These are phyloP conservation scores for Caenorhabditis macrosperma DNA, from an alignment of 2,888 invertebrate genomes.

Conservation along the genomic window DNA sequence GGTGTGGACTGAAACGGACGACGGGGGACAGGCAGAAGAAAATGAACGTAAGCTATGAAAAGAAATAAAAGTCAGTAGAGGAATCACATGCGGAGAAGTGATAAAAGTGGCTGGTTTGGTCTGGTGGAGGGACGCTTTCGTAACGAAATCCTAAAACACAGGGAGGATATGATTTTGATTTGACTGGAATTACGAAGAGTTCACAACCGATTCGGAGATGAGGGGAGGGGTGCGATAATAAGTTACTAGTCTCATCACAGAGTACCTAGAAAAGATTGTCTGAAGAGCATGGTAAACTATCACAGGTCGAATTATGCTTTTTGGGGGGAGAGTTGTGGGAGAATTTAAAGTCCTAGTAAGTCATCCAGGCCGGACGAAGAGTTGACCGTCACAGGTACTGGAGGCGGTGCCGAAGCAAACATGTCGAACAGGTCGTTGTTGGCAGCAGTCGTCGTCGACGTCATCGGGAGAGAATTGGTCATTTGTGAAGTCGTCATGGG, in stretches of 20 bases:
- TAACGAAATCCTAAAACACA: constrained; percentile 26
- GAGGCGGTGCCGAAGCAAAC: constrained; percentile 53
- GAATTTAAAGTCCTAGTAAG: constrained; percentile 56
- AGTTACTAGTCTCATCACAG: constrained; percentile 36
- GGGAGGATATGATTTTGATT: constrained; percentile 6
- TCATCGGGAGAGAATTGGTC: not conserved
- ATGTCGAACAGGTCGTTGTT: constrained; percentile 59
- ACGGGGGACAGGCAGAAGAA: not conserved
- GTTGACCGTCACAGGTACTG: constrained; percentile 45
- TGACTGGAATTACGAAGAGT: constrained; percentile 23
- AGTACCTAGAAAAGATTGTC: constrained; percentile 18
- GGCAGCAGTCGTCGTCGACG: constrained; percentile 19
- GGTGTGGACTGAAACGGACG: constrained; percentile 18
- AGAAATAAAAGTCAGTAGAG: constrained; percentile 1
- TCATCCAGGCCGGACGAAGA: constrained; percentile 59
- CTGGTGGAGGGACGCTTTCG: not conserved
- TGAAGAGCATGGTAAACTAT: constrained; percentile 17
- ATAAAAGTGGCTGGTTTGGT: constrained; percentile 9
- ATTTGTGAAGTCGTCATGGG: constrained; percentile 4
- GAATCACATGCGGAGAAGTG: constrained; percentile 1
- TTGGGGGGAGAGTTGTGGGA: not conserved
- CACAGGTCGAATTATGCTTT: constrained; percentile 49
- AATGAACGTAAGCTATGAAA: constrained; percentile 8
- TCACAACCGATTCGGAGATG: constrained; percentile 25
- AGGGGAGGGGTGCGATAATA: constrained; percentile 23